Percentiles rank a stretch among this genome's conserved stretches.
These are phyloP conservation scores for Sphaeramia orbicularis DNA, from an alignment of 2,797 vertebrate genomes.

Conservation along the genomic window DNA sequence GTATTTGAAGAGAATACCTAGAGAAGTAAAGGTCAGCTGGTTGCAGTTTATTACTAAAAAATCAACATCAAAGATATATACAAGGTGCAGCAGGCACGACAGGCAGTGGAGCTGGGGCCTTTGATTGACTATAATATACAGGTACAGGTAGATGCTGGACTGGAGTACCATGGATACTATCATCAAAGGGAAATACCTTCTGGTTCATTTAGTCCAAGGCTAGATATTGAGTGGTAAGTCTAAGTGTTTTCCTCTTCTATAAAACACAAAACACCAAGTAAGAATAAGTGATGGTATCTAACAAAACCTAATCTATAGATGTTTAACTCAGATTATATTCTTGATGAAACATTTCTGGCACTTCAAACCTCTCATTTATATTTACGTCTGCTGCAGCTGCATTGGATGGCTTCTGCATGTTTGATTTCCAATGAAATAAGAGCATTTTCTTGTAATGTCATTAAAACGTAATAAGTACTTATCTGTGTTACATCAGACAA, in stretches of 20 bases:
- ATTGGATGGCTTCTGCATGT: constrained; percentile 28
- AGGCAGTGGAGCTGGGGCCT: constrained; percentile 5
- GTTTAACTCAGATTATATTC: constrained; percentile 8
- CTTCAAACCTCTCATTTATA: constrained; percentile 40
- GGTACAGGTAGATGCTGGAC: constrained; percentile 2
- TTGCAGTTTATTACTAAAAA: constrained; percentile 36
- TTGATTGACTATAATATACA: constrained; percentile 4
- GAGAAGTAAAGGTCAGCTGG: constrained; percentile 46
- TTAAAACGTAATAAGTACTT: constrained; percentile 44
- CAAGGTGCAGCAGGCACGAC: constrained; percentile 12
- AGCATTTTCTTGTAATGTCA: constrained; percentile 58
- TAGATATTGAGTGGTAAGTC: too few relatives aligned
- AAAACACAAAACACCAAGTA: too few relatives aligned
- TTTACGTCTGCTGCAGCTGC: constrained; percentile 21
- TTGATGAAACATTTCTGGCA: constrained; percentile 5
- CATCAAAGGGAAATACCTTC: constrained; percentile 40
- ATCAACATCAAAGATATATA: constrained; percentile 51
- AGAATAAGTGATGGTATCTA: too few relatives aligned
- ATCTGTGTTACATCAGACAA: constrained; percentile 13
- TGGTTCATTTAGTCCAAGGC: constrained; percentile 24
- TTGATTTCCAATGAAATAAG: constrained; percentile 53
- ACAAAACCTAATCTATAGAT: too few relatives aligned
- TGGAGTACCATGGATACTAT: constrained; percentile 28
- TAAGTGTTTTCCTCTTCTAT: too few relatives aligned
- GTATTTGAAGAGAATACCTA: too few relatives aligned